Base-by-base conservation (phyloP, 2,113 vertebrate genomes). In the Numenius arquata region DNA sequence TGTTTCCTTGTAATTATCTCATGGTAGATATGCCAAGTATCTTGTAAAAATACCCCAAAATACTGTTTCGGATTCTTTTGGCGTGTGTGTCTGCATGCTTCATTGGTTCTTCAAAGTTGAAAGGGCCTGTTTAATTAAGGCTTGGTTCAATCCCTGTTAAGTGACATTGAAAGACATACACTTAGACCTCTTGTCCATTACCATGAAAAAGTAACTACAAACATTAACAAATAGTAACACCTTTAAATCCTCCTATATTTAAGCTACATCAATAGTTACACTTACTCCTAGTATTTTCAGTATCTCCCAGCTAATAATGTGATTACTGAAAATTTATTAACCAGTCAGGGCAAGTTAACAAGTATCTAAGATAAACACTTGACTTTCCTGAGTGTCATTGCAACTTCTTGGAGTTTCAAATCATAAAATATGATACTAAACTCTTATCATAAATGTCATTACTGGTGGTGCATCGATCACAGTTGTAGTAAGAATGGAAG, bases 1-100 rank as follows among this genome's bases (percentile, higher is more conserved):
- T 87, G 76, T 77, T 88, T 89, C 72, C 53, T 93, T 96, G 21
- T 73, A 95, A 87, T 91, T 83, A 94, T 36, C 38, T 12, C 34
- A 27, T 25, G 72, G 20, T 9, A 62, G 19, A n/a, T 63, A 95
- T 67, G 59, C 73, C 52, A 96, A 50, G 40, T 15, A 85, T 43
- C 75, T 77, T 65, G 75, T 50, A 72, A 95, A 95, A 94, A 78
- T 71, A 23, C 16, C 11, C 25, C 12, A 29, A 77, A 87, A 66
- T 65, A 55, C 17, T 62, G 62, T 43, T 72, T 91, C 58, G n/a
- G 13, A 88, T 92, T 95, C 34, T 93, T 68, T 53, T 58, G 16
- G 27, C 17, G 15, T 78, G 67, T 92, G 63, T 90, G 40, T 86
- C 52, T 94, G 30, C 45, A 73, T 65, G 59, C 43, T 85, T 50